phyloP scores from a whole-genome alignment of 1,140 invertebrate genomes.

The Harpegnathos saltator region DNA sequence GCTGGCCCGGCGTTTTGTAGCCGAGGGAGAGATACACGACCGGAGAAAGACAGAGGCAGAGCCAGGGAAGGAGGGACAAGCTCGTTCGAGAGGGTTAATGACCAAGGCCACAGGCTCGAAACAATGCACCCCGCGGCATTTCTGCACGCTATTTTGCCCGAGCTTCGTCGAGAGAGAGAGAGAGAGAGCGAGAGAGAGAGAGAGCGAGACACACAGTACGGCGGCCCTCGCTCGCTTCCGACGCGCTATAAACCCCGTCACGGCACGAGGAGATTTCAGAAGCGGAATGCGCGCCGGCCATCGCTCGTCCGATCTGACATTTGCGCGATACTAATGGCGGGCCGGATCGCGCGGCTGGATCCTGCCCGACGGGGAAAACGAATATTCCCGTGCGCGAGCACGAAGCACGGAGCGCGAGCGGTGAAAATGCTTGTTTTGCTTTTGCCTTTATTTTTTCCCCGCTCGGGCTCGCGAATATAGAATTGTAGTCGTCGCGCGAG shows the following conservation, averaged over 20 bases:
- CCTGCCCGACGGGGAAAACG: not conserved
- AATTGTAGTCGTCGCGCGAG: too few species aligned
- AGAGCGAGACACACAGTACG: too few species aligned
- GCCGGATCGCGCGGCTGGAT: not conserved
- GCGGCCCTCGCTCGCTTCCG: not conserved
- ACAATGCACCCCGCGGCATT: slow-evolving; percentile 67
- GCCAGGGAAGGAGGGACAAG: not conserved
- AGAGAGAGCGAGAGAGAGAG: too few species aligned
- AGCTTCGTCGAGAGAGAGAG: too few species aligned
- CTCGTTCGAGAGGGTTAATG: slow-evolving; percentile 65
- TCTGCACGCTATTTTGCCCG: slow-evolving; percentile 63
- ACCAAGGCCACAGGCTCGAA: slow-evolving; percentile 65
- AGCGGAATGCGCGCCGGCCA: slow-evolving; percentile 37
- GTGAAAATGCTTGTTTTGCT: too few species aligned
- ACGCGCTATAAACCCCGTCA: slow-evolving; percentile 46
- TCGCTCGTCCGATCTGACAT: slow-evolving; percentile 25
- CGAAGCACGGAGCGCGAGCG: not conserved
- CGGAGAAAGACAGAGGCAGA: not conserved
- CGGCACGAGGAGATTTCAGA: slow-evolving; percentile 45
- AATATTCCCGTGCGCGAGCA: not conserved
- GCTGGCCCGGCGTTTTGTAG: slow-evolving; percentile 24
- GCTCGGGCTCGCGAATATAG: too few species aligned
- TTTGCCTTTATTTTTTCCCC: too few species aligned
- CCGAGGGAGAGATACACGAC: not conserved
- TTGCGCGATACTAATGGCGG: slow-evolving; percentile 24